These are phyloP conservation scores for Tenthredo notha DNA, from an alignment of 2,888 invertebrate genomes.

Conservation along the genomic window DNA sequence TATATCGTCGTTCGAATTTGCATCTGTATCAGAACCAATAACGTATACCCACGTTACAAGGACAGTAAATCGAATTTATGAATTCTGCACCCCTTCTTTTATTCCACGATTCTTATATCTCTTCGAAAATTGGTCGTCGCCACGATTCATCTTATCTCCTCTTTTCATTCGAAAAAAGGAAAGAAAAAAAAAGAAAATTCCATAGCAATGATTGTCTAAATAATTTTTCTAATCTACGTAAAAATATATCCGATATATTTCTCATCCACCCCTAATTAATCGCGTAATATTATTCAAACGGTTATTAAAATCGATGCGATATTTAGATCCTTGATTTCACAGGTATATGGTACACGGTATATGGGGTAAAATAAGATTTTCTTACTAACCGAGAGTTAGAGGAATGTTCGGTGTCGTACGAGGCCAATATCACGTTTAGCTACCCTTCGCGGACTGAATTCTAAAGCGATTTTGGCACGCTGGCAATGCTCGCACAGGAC, in stretches of 20 bases:
- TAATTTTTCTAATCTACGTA: too few species aligned
- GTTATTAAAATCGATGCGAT: neutral
- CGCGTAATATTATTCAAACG: neutral
- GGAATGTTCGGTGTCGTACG: slow-evolving; percentile 67
- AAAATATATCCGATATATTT: too few species aligned
- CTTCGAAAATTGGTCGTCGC: neutral
- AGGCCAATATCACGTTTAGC: slow-evolving; percentile 75
- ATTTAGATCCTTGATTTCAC: neutral
- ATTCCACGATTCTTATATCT: neutral
- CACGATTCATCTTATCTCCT: neutral
- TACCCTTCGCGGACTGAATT: slow-evolving; percentile 68
- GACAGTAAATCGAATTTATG: slow-evolving; percentile 39
- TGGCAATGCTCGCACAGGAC: slow-evolving; percentile 55
- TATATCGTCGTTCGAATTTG: slow-evolving; percentile 65
- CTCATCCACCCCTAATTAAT: too few species aligned
- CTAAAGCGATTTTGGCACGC: slow-evolving; percentile 65
- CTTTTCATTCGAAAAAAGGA: neutral
- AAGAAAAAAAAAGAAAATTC: too few species aligned
- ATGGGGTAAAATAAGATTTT: neutral
- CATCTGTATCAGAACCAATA: slow-evolving; percentile 68
- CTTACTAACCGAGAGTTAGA: slow-evolving; percentile 34
- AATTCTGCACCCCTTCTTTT: neutral
- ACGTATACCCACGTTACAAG: slow-evolving; percentile 55
- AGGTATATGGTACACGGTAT: neutral
- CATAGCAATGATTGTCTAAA: too few species aligned